A percentile compares a stretch with the other conserved stretches of the same genome.
Conservation (phyloP, 2,888 invertebrate species). For the Zygaena filipendulae region DNA sequence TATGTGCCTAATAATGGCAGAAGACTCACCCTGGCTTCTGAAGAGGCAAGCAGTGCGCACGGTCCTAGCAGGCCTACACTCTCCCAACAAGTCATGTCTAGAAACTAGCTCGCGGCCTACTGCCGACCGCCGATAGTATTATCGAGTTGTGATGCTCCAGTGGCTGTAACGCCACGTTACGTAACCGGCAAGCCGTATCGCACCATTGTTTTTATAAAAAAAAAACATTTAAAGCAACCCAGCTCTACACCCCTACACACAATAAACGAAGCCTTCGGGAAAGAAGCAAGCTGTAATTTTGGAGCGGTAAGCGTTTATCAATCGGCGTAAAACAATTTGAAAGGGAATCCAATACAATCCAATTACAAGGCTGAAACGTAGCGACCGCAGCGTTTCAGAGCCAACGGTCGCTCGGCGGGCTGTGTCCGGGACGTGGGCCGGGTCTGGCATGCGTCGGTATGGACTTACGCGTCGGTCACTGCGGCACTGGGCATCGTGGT, state of each 20-base stretch:
- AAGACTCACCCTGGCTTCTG: conserved; percentile 59
- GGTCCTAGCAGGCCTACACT: conserved; percentile 64
- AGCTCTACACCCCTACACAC: too few species aligned
- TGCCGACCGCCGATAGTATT: conserved; percentile 30
- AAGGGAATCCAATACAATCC: conserved; percentile 63
- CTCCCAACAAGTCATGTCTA: conserved; percentile 66
- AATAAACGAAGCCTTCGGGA: too few species aligned
- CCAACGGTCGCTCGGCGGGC: conserved; percentile 52
- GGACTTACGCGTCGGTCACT: conserved; percentile 42
- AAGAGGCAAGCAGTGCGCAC: conserved; percentile 59
- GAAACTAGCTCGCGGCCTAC: conserved; percentile 25
- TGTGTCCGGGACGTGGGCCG: conserved; percentile 33
- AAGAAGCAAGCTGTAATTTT: conserved; percentile 55
- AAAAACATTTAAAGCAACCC: conserved; percentile 47
- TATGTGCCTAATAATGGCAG: too few species aligned
- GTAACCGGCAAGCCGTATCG: too few species aligned
- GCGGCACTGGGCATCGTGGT: conserved; percentile 48
- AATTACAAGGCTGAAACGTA: conserved; percentile 66
- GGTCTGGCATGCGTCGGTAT: conserved; percentile 44
- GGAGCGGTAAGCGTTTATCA: conserved; percentile 61
- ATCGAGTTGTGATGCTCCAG: conserved; percentile 45
- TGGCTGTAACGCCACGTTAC: conserved; percentile 41
- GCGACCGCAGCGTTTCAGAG: conserved; percentile 59
- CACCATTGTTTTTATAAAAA: too few species aligned
- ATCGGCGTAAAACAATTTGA: too few species aligned